A percentile compares a stretch with the other conserved stretches of the same genome.
These are phyloP conservation scores for Cetoscarus ocellatus DNA, from an alignment of 2,797 vertebrate species.

Conservation along the genomic window DNA sequence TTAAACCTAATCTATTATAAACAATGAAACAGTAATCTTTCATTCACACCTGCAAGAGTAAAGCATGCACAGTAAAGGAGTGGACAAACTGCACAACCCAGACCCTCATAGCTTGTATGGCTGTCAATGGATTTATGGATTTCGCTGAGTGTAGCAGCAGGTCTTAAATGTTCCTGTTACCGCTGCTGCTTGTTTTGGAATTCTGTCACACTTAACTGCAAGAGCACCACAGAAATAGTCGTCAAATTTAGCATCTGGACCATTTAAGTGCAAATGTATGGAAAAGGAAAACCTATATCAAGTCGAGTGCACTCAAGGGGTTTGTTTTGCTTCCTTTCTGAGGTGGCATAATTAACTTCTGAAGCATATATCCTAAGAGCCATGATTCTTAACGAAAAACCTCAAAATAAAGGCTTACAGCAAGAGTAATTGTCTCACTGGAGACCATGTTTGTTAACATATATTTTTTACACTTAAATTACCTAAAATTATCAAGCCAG, in stretches of 20 bases:
- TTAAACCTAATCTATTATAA: background rate
- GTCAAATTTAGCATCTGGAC: slow-evolving; percentile 1
- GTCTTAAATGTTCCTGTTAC: slow-evolving; percentile 20
- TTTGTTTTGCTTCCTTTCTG: background rate
- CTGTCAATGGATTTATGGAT: slow-evolving; percentile 4
- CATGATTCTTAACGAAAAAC: no score
- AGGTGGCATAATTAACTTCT: background rate
- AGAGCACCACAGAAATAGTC: slow-evolving; percentile 13
- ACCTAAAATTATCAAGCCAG: background rate
- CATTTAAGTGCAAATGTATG: slow-evolving; percentile 2
- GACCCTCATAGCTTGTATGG: background rate
- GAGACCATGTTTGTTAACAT: background rate
- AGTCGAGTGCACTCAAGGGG: slow-evolving; percentile 3
- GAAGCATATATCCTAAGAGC: background rate
- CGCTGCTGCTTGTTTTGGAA: slow-evolving; percentile 6
- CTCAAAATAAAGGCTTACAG: no score
- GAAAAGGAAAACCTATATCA: background rate
- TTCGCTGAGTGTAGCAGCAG: slow-evolving; percentile 9
- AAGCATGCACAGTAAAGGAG: background rate
- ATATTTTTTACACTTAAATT: background rate
- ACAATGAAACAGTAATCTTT: background rate
- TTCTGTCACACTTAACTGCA: background rate
- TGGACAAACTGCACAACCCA: background rate
- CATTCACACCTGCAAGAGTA: background rate
- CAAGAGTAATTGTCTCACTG: no score